Conservation (phyloP, 1,140 invertebrate genomes). For the Phymastichus coffea region DNA sequence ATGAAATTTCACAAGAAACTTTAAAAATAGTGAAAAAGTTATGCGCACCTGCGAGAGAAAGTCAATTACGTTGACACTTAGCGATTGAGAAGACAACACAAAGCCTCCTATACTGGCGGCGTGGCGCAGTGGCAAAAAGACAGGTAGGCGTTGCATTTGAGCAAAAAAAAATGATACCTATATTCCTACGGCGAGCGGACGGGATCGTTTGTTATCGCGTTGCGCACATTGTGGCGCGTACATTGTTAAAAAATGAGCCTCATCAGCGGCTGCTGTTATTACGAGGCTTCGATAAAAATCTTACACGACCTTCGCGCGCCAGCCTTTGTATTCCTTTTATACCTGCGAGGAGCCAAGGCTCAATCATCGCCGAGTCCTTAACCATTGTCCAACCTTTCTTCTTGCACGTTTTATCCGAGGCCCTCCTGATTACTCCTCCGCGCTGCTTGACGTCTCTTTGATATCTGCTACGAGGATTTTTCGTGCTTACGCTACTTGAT, state of each 20-base stretch:
- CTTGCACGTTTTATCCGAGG: not conserved
- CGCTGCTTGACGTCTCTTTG: too few species aligned
- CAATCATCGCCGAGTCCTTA: not conserved
- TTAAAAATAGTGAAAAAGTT: too few species aligned
- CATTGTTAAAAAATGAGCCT: constrained; percentile 11
- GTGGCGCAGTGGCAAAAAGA: too few species aligned
- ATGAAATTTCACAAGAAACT: too few species aligned
- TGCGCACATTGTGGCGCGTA: not conserved
- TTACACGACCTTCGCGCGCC: not conserved
- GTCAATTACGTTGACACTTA: constrained; percentile 1
- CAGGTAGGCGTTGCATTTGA: too few species aligned
- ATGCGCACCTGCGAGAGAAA: not conserved
- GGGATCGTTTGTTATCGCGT: constrained; percentile 13
- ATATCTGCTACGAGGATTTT: too few species aligned
- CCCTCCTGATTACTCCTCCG: constrained; percentile 4
- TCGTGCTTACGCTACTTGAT: too few species aligned
- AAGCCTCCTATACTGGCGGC: not conserved
- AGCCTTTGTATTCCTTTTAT: not conserved
- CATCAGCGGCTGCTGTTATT: constrained; percentile 19
- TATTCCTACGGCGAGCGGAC: too few species aligned
- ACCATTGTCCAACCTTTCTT: not conserved
- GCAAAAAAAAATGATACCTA: too few species aligned
- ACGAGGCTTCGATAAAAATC: constrained; percentile 17
- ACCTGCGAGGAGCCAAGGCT: not conserved
- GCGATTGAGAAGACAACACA: not conserved